phyloP scores from a whole-genome alignment of 1,140 invertebrate species.

The Brachionus manjavacas region DNA sequence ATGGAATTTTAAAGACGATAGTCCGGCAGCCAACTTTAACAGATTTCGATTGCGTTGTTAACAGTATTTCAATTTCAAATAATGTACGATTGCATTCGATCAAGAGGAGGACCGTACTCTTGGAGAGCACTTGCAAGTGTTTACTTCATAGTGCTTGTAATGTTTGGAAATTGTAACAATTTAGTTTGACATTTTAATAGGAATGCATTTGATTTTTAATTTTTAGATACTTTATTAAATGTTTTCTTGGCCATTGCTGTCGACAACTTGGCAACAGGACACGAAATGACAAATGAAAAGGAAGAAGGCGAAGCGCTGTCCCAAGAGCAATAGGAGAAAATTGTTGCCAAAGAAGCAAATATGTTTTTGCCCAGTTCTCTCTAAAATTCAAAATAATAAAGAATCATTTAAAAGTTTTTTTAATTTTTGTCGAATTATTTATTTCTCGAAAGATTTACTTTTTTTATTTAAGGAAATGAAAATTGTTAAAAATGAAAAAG shows the following conservation, averaged over 20 bases:
- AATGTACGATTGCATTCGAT: too few relatives aligned
- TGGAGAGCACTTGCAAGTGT: conserved; percentile 92
- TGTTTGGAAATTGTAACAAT: conserved; percentile 89
- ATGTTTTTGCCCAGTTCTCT: conserved; percentile 39
- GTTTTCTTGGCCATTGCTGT: conserved; percentile 99
- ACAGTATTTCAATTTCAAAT: too few relatives aligned
- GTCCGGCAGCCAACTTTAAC: too few relatives aligned
- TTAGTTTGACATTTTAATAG: neutral
- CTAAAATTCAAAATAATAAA: too few relatives aligned
- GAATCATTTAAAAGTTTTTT: too few relatives aligned
- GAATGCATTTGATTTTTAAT: neutral
- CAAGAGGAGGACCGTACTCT: conserved; percentile 77
- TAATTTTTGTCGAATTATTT: too few relatives aligned
- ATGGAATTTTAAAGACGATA: too few relatives aligned
- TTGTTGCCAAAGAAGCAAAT: conserved; percentile 39
- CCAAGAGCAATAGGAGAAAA: conserved; percentile 65
- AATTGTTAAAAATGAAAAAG: too few relatives aligned
- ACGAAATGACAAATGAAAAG: conserved; percentile 97
- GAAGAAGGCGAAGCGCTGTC: conserved; percentile 94
- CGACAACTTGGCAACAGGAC: conserved; percentile 99
- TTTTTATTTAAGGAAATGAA: too few relatives aligned
- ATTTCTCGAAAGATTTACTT: too few relatives aligned
- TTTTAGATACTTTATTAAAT: conserved; percentile 85
- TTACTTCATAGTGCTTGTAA: conserved; percentile 97
- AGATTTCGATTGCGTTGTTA: too few relatives aligned